Percentiles rank a stretch among this genome's conserved stretches.
phyloP scores from a whole-genome alignment of 2,797 vertebrate species.

The Poeciliopsis turneri region DNA sequence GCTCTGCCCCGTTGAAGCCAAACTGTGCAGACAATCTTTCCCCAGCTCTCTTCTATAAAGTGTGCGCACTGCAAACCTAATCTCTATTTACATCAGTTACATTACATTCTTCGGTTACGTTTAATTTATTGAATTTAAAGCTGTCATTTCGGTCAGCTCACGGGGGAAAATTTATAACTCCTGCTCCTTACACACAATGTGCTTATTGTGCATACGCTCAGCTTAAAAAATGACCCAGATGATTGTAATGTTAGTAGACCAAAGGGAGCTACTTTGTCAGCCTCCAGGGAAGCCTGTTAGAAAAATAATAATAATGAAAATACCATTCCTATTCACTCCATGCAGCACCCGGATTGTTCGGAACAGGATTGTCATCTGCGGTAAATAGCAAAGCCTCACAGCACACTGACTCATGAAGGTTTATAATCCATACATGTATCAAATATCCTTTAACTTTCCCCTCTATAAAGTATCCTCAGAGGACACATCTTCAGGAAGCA shows the following conservation, averaged over 20 bases:
- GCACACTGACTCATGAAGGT: conserved; percentile 41
- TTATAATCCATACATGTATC: conserved; percentile 56
- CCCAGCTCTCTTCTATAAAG: conserved; percentile 58
- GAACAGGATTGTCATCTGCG: conserved; percentile 4
- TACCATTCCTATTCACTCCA: conserved; percentile 69
- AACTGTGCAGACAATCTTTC: conserved; percentile 42
- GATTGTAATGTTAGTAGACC: conserved; percentile 73
- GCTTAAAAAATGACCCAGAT: conserved; percentile 58
- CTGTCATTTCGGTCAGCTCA: conserved; percentile 43
- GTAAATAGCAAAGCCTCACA: conserved; percentile 33
- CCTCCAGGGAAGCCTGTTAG: conserved; percentile 64
- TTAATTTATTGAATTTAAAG: conserved; percentile 26
- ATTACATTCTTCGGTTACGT: conserved; percentile 41
- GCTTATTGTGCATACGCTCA: conserved; percentile 73
- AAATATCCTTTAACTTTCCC: conserved; percentile 62
- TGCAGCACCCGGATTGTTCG: conserved; percentile 24
- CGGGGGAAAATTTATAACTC: conserved; percentile 52
- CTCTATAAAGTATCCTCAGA: conserved; percentile 67
- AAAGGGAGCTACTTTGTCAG: conserved; percentile 62
- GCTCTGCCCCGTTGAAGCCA: conserved; percentile 57
- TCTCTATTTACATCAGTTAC: conserved; percentile 51
- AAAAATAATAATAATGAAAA: conserved; percentile 77
- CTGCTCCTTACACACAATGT: conserved; percentile 68
- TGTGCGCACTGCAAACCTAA: conserved; percentile 33
- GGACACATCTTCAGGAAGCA: conserved; percentile 60